Evolutionary conservation across 2,888 invertebrate species (phyloP), one percentile per base, ranked within the genome.

Genomic region (Craniophora ligustri): DNA sequence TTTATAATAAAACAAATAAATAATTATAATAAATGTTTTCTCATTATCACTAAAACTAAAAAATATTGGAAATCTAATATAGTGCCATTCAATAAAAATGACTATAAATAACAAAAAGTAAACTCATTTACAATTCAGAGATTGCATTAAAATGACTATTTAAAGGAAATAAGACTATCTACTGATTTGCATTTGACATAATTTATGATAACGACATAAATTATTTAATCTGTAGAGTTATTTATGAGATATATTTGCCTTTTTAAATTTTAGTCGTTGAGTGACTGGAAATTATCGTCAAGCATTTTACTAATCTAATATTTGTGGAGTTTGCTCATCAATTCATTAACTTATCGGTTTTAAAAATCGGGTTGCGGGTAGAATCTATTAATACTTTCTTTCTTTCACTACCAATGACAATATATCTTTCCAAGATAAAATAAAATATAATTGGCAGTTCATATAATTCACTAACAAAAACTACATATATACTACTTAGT

Each of bases 111-210:
- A 56, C 35, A 47, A 32, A 15, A 55, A 35, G 30, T 30, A 54
- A 55, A 60, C 47, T 58, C 36, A 72, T 67, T 74, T 48, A 46
- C 28, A 67, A 46, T 63, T 26, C 54, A 57, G 26, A 32, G 36
- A 23, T 61, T 48, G 62, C 66, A 51, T 49, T 48, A 60, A 63
- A 31, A 35, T 13, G 5, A 47, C 11, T 32, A 42, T 59, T 67
- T 49, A 57, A 53, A 36, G 10, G 8, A 57, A 65, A 57, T 4
- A 53, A 16, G 10, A 21, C n/a, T n/a, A n/a, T n/a, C n/a, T 50
- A 72, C 47, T 74, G 56, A 62, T 65, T 67, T 65, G 59, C 49
- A 55, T 64, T 61, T 64, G 55, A 48, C 62, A 50, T 63, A 60
- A 70, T 61, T 55, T 62, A 72, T 75, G 31, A n/a, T 18, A 36